Conservation (phyloP, 2,113 vertebrate species). For the Siniperca chuatsi region DNA sequence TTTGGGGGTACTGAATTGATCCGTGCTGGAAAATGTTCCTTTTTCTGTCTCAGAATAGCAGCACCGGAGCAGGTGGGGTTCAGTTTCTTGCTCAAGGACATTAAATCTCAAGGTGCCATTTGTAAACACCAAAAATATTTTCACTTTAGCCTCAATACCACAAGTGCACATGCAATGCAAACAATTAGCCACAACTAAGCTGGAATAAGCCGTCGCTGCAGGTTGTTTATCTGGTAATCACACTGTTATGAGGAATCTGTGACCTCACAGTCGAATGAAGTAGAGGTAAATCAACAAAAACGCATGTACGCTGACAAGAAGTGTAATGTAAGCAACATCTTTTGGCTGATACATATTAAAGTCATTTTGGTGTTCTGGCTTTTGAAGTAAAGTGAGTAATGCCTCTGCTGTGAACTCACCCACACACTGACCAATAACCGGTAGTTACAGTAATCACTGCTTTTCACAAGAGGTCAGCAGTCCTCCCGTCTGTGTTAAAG, state of each 20-base stretch:
- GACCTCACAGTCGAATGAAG: not conserved
- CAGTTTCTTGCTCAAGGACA: not conserved
- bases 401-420: slow-evolving; percentile 32
- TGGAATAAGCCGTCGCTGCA: slow-evolving; percentile 41
- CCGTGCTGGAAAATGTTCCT: not conserved
- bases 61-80: not conserved
- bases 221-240: slow-evolving; percentile 43
- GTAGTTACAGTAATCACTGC: slow-evolving; percentile 31
- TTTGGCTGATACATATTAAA: not conserved
- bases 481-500: slow-evolving; percentile 12
- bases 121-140: slow-evolving; percentile 40
- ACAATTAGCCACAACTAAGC: slow-evolving; percentile 40
- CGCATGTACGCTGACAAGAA: not conserved
- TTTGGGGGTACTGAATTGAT: not conserved
- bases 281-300: slow-evolving; percentile 8
- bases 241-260: slow-evolving; percentile 8
- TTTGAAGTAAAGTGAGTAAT: slow-evolving; percentile 38
- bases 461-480: slow-evolving; percentile 63
- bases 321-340: not conserved
- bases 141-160: slow-evolving; percentile 22
- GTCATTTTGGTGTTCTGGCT: not conserved
- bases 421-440: slow-evolving; percentile 14
- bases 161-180: slow-evolving; percentile 30
- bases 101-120: slow-evolving; percentile 7
- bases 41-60: not conserved